These are phyloP conservation scores for Philopotamus ludificatus DNA, from an alignment of 1,140 invertebrate genomes.

Conservation along the genomic window DNA sequence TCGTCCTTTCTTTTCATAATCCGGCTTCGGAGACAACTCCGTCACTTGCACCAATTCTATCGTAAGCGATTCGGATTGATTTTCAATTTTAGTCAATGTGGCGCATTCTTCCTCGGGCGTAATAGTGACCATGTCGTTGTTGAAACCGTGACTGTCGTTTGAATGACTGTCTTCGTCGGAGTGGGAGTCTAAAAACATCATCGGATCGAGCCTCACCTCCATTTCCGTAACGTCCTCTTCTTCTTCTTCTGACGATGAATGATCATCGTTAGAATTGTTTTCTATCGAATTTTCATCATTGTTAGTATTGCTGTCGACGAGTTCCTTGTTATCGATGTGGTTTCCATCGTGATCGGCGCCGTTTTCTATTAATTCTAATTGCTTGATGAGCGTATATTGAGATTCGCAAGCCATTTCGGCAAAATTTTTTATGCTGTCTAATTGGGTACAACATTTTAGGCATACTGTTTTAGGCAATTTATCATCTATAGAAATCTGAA, in stretches of 20 bases:
- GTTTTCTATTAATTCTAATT: slow-evolving; percentile 29
- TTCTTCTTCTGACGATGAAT: slow-evolving; percentile 27
- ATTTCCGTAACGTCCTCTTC: slow-evolving; percentile 47
- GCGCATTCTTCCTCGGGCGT: slow-evolving; percentile 11
- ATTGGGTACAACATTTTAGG: slow-evolving; percentile 50
- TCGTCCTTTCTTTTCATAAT: slow-evolving; percentile 27
- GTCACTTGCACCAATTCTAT: slow-evolving; percentile 29
- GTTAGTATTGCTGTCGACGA: not conserved
- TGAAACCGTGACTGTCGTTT: slow-evolving; percentile 19
- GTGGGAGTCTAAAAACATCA: slow-evolving; percentile 48
- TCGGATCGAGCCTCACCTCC: slow-evolving; percentile 53
- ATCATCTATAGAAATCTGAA: slow-evolving; percentile 52
- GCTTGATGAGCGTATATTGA: slow-evolving; percentile 42
- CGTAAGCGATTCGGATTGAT: slow-evolving; percentile 22
- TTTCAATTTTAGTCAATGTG: slow-evolving; percentile 19
- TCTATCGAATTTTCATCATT: not conserved
- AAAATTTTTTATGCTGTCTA: slow-evolving; percentile 53
- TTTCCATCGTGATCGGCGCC: not conserved
- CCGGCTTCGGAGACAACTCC: slow-evolving; percentile 6
- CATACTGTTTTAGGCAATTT: slow-evolving; percentile 55
- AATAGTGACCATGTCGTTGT: not conserved
- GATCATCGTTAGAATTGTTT: slow-evolving; percentile 16
- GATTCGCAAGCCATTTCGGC: slow-evolving; percentile 50
- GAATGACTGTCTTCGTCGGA: slow-evolving; percentile 37
- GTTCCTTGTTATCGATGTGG: not conserved